Evolutionary conservation across 2,797 vertebrate genomes (phyloP).

Genomic region (Astyanax mexicanus): DNA sequence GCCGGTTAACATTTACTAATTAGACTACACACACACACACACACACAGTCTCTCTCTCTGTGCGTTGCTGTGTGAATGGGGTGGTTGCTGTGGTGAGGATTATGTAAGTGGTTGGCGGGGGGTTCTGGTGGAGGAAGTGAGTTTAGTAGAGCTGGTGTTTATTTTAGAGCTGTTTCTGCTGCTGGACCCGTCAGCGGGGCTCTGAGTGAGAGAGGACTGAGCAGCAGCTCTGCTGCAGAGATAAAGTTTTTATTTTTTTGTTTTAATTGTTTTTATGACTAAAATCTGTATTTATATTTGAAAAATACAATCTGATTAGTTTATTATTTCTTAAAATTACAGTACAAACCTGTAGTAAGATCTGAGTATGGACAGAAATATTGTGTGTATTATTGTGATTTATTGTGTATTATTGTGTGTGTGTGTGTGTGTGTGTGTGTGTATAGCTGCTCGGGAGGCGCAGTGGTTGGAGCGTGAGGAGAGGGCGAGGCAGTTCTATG

Average conservation of each 20-base stretch:
- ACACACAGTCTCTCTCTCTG: neutral
- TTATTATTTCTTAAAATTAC: no score
- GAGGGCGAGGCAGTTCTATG: slow-evolving; percentile 88
- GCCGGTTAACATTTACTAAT: neutral
- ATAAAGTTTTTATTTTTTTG: no score
- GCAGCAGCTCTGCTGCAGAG: neutral
- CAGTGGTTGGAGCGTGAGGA: slow-evolving; percentile 90
- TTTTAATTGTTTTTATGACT: no score
- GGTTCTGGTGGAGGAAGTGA: neutral
- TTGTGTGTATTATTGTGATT: neutral
- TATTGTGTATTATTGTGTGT: slow-evolving; percentile 1
- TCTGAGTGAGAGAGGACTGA: neutral
- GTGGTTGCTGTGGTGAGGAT: slow-evolving; percentile 66
- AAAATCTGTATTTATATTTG: no score
- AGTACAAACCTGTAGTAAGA: no score
- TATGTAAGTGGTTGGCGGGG: slow-evolving; percentile 72
- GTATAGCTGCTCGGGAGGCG: slow-evolving; percentile 84
- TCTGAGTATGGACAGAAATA: no score
- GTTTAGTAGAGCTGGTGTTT: neutral
- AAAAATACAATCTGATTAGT: no score
- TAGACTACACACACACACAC: neutral
- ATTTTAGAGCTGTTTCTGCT: neutral
- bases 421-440: neutral
- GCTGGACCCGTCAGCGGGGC: neutral
- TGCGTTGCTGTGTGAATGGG: slow-evolving; percentile 45